Percentiles rank a stretch among this genome's conserved stretches.
Conservation (phyloP, 2,888 invertebrate genomes). For the Pammene fasciana region DNA sequence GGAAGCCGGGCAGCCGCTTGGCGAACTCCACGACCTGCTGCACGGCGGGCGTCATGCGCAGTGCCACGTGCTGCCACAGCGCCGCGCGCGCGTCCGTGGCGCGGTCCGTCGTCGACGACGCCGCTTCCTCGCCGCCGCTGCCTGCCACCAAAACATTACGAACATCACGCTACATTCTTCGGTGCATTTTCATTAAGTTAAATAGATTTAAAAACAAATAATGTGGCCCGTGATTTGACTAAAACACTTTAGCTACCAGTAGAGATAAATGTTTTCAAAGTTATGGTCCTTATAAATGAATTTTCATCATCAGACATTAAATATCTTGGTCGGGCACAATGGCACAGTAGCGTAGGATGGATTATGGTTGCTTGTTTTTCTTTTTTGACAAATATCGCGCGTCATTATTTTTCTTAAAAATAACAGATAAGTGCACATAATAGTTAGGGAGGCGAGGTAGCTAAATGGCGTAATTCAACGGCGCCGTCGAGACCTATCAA, state of each 20-base stretch:
- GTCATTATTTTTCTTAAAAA: too few relatives aligned
- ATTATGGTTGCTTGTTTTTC: too few relatives aligned
- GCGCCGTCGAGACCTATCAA: too few relatives aligned
- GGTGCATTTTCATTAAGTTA: neutral
- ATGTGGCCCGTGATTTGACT: neutral
- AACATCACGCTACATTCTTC: constrained; percentile 23
- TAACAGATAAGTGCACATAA: too few relatives aligned
- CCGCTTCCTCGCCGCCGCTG: constrained; percentile 81
- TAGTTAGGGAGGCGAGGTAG: too few relatives aligned
- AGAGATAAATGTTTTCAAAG: neutral
- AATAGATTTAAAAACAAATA: neutral
- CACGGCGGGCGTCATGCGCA: constrained; percentile 94
- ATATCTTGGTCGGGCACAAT: neutral
- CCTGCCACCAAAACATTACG: constrained; percentile 48
- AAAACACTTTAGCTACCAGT: neutral
- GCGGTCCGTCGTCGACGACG: constrained; percentile 58
- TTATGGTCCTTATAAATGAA: neutral
- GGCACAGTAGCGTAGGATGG: neutral
- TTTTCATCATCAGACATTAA: constrained; percentile 2
- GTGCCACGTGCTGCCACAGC: constrained; percentile 95
- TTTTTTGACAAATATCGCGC: too few relatives aligned
- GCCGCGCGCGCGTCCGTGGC: constrained; percentile 90
- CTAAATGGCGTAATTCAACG: too few relatives aligned
- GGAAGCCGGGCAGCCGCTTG: constrained; percentile 96
- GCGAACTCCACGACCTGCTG: constrained; percentile 98